Evolutionary conservation across 2,113 vertebrate species (phyloP), one percentile per base, ranked within the genome.

Genomic region (Campylomormyrus numenius): DNA sequence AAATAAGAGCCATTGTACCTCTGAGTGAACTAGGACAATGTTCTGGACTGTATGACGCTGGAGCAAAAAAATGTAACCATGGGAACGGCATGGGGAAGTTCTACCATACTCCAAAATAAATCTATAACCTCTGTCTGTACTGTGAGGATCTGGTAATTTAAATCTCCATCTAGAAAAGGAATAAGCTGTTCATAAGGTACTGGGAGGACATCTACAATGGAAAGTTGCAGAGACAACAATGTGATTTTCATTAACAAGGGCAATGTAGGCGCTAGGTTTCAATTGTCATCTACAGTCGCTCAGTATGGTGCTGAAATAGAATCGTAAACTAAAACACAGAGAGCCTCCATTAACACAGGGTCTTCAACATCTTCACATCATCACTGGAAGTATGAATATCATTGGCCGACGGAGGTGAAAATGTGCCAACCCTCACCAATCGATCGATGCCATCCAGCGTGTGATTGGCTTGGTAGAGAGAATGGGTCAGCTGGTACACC

Each of bases 401-500:
- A 87, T 52, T 53, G 85, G 85, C 50, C 10, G 31, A 85, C 85
- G 3, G 50, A 35, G 50, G 17, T 19, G 35, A 66, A 88, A 66
- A 80, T 35, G 35, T 31, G 24, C 56, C 52, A 19, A 21, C 17
- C 27, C 97, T 97, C 96, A 99, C 98, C 98, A 98, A 94, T 3
- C 93, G 93, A 89, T 97, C 96, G 50, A 99, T 96, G 93, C 94
- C 94, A 0, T 95, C 95, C 91, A 99, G 95, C 5, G 98, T 99
- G 91, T 97, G 97, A 97, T 99, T 99, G 91, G 97, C 97, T 0
- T 96, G 96, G 93, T 97, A 96, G 94, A 99, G 94, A 90, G 98
- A 97, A 87, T 98, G 98, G 94, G 97, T 97, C 93, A 99, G 96
- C 96, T 98, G 98, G 95, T 98, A 96, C 56, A 97, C 93, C 0